Conservation (phyloP, 2,113 vertebrate genomes). For the Psettodes erumei region DNA sequence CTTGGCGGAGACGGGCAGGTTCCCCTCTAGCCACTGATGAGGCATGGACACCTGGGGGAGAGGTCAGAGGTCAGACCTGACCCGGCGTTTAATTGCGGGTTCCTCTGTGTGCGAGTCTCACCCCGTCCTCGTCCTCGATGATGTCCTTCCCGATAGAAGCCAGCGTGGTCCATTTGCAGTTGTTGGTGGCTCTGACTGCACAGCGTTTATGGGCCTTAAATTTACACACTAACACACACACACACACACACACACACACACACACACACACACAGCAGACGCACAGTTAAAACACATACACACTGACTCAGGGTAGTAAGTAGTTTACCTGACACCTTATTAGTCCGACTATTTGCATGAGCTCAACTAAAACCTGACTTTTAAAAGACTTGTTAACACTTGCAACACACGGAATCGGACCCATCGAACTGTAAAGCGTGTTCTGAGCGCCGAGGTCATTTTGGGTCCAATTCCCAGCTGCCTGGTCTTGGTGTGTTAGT, state of each 20-base stretch:
- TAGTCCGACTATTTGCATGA: no score
- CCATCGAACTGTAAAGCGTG: no score
- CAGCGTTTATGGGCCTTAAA: conserved; percentile 98
- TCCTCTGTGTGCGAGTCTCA: conserved; percentile 69
- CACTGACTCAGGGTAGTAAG: no score
- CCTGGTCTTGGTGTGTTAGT: no score
- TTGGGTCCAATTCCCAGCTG: no score
- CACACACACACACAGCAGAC: not conserved
- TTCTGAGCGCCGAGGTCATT: no score
- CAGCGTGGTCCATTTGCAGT: conserved; percentile 98
- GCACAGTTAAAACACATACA: no score
- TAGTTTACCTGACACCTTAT: no score
- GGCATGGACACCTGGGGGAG: conserved; percentile 92
- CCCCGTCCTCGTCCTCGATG: conserved; percentile 97
- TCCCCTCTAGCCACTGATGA: conserved; percentile 98
- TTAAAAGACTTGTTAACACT: no score
- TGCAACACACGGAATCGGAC: no score
- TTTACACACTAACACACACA: conserved; percentile 89
- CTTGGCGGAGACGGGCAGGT: conserved; percentile 95
- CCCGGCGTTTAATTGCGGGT: not conserved
- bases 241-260: not conserved
- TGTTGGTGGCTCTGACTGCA: conserved; percentile 94
- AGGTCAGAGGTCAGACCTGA: not conserved
- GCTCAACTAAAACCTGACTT: no score
- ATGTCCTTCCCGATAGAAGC: conserved; percentile 98